Conservation (phyloP, 2,888 invertebrate genomes). For the Phytoseiulus persimilis region DNA sequence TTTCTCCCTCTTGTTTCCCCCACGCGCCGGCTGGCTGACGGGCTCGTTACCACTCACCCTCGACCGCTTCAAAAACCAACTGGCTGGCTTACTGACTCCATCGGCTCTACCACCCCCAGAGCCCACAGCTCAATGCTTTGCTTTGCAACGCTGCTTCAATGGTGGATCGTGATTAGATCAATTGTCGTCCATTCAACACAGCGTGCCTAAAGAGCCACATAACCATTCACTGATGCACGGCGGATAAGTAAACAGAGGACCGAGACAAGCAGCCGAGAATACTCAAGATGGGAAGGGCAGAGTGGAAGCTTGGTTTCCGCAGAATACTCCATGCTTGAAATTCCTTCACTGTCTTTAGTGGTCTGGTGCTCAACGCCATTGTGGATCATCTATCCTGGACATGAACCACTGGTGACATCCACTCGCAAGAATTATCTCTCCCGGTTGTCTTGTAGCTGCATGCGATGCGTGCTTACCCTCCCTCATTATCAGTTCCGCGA, state of each 20-base stretch:
- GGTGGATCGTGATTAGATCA: constrained; percentile 22
- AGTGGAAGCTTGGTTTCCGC: no score
- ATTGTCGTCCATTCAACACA: constrained; percentile 8
- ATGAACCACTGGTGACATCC: no score
- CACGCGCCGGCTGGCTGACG: neutral
- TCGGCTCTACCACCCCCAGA: neutral
- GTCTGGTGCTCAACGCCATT: no score
- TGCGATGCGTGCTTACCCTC: no score
- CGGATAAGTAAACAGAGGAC: neutral
- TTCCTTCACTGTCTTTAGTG: no score
- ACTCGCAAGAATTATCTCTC: no score
- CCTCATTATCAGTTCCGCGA: no score
- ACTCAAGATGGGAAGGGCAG: no score
- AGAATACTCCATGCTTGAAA: no score
- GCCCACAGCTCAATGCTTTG: neutral
- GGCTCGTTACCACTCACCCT: neutral
- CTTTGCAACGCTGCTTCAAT: neutral
- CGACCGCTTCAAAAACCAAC: neutral
- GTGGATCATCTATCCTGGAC: no score
- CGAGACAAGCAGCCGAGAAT: neutral
- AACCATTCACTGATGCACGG: neutral
- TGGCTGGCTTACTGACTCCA: neutral
- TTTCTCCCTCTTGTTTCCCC: neutral
- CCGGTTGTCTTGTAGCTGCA: no score
- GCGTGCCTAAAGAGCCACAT: neutral